Conservation (phyloP, 1,140 invertebrate species). For the Mizuhopecten yessoensis region DNA sequence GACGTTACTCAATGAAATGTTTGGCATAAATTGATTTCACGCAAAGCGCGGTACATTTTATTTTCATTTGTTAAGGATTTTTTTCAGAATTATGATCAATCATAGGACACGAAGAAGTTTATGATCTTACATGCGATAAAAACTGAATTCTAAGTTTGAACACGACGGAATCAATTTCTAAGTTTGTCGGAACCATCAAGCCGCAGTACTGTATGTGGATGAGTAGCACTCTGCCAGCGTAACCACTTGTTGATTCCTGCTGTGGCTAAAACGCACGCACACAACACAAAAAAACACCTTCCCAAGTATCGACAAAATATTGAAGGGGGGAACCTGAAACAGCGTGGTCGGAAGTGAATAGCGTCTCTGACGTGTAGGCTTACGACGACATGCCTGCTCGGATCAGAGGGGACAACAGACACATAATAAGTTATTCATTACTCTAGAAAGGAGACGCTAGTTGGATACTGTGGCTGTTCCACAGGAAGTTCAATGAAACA, state of each 20-base stretch:
- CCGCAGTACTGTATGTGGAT: background rate
- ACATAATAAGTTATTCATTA: slow-evolving; percentile 29
- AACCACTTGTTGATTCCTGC: background rate
- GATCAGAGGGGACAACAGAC: slow-evolving; percentile 29
- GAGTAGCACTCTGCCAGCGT: background rate
- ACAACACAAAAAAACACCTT: slow-evolving; percentile 28
- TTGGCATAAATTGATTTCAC: background rate
- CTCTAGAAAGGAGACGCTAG: background rate
- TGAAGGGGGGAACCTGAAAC: background rate
- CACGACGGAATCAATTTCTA: background rate
- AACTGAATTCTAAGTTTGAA: background rate
- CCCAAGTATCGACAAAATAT: background rate
- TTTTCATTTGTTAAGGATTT: background rate
- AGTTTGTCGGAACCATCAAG: background rate
- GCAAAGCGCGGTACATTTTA: background rate
- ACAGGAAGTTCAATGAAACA: slow-evolving; percentile 38
- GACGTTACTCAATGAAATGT: background rate
- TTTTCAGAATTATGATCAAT: background rate
- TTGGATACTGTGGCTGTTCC: background rate
- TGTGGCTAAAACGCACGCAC: background rate
- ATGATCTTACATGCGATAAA: background rate
- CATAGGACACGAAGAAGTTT: background rate
- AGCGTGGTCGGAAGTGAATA: background rate
- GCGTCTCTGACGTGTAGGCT: background rate
- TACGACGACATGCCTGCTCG: background rate